Evolutionary conservation across 2,888 invertebrate species (phyloP).

Genomic region (Hemistola chrysoprasaria): DNA sequence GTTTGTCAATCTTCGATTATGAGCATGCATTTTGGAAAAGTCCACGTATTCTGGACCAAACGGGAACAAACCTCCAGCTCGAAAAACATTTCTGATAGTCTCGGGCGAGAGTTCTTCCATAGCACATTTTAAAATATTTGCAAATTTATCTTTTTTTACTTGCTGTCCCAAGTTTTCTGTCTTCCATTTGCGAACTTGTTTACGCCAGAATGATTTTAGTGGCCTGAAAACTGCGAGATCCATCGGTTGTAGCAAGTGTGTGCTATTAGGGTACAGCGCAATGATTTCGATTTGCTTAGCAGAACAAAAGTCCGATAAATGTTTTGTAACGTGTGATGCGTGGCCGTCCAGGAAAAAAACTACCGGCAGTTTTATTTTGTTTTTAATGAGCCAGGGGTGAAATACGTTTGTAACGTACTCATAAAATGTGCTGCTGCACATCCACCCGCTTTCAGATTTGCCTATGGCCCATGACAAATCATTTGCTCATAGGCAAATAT

Average conservation of each 20-base stretch:
- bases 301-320: conserved; percentile 1
- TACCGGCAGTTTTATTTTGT: conserved; percentile 1
- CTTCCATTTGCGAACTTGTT: conserved; percentile 29
- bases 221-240: conserved; percentile 23
- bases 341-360: conserved; percentile 4
- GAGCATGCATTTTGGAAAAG: conserved; percentile 27
- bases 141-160: conserved; percentile 31
- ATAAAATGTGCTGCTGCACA: conserved; percentile 2
- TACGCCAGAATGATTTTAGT: conserved; percentile 27
- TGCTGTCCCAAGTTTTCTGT: conserved; percentile 21
- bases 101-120: conserved; percentile 17
- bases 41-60: conserved; percentile 34
- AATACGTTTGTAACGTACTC: conserved; percentile 2
- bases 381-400: conserved; percentile 2
- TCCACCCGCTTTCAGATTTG: conserved; percentile 5
- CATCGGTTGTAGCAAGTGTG: conserved; percentile 3
- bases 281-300: conserved; percentile 2
- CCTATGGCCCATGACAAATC: conserved; percentile 6
- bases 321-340: conserved; percentile 1
- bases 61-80: conserved; percentile 29
- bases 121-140: conserved; percentile 25
- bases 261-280: conserved; percentile 3
- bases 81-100: conserved; percentile 32
- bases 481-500: conserved; percentile 15
- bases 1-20: neutral